Evolutionary conservation across 1,140 invertebrate genomes (phyloP), one percentile per base, ranked within the genome.

Genomic region (Hypsibius dujardini): DNA sequence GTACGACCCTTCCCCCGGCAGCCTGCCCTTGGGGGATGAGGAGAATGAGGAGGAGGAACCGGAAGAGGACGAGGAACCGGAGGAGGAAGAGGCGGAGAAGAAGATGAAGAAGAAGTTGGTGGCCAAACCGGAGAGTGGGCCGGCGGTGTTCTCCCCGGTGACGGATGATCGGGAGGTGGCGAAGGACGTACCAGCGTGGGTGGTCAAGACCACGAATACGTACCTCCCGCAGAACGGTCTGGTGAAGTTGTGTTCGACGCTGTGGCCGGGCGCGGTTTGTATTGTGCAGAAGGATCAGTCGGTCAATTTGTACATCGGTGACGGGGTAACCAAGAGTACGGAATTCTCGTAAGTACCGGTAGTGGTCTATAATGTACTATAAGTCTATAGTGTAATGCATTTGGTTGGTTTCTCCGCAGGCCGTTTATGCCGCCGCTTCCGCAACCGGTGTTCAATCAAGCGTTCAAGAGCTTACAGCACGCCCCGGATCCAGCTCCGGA

Each of bases 181-280:
- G 3, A 67, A 67, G 45, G 62, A 67, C 45, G 12, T 45, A 15
- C 62, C 62, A 0, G 62, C 62, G 7, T 67, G 62, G 62, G 42
- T 67, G 45, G 62, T 67, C 12, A 12, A 45, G 3, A 7, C 42
- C 42, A 15, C 12, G 12, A 7, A 45, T 3, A 67, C 12, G 12
- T 15, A 3, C 42, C 62, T 67, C 3, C 62, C 62, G 45, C 62
- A 67, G 42, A 67, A 15, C 62, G 62, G 62, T 67, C 3, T 67
- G 12, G 62, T 67, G 45, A 67, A 67, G 62, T 15, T 67, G 3
- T 67, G 62, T 45, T 67, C 62, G 62, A 67, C 62, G 62, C 42
- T 67, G 7, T 67, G 62, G 62, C 62, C 62, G 45, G 62, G 62
- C 12, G 62, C 62, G 62, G 45, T 67, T 12, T 67, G 62, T 42